A percentile compares a stretch with the other conserved stretches of the same genome.
These are phyloP conservation scores for Sisor rabdophorus DNA, from an alignment of 2,113 vertebrate genomes.

Conservation along the genomic window DNA sequence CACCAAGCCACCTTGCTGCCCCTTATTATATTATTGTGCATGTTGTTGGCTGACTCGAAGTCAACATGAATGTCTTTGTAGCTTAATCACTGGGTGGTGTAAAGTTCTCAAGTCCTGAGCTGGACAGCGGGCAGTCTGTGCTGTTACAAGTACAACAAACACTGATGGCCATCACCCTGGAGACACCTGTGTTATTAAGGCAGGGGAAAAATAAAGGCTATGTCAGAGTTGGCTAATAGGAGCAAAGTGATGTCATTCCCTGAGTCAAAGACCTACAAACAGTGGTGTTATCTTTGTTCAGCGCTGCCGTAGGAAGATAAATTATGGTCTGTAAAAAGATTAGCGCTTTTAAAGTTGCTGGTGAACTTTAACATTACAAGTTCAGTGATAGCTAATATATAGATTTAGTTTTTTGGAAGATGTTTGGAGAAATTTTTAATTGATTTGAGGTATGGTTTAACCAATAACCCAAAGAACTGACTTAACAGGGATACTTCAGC, in stretches of 20 bases:
- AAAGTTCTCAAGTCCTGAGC: background rate
- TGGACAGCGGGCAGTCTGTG: conserved; percentile 22
- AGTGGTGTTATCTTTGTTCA: conserved; percentile 34
- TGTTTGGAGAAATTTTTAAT: background rate
- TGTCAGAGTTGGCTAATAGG: conserved; percentile 42
- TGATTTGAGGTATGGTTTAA: too few species aligned
- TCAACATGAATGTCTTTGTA: background rate
- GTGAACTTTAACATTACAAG: background rate
- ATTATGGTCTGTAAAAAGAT: background rate
- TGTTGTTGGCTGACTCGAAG: background rate
- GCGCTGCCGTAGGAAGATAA: conserved; percentile 39
- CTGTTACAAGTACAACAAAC: conserved; percentile 34
- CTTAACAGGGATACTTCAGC: background rate
- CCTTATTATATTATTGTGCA: background rate
- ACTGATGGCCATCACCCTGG: conserved; percentile 51
- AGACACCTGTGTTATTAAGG: conserved; percentile 43
- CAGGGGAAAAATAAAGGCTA: conserved; percentile 40
- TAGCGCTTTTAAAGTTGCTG: background rate
- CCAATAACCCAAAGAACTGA: background rate
- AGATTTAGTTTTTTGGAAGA: background rate
- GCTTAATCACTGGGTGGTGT: background rate
- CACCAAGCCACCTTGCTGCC: too few species aligned
- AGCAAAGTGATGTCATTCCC: conserved; percentile 53
- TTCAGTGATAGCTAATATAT: background rate
- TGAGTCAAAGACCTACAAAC: conserved; percentile 21